Conservation (phyloP, 1,140 invertebrate species). For the Phocides pigmalion region DNA sequence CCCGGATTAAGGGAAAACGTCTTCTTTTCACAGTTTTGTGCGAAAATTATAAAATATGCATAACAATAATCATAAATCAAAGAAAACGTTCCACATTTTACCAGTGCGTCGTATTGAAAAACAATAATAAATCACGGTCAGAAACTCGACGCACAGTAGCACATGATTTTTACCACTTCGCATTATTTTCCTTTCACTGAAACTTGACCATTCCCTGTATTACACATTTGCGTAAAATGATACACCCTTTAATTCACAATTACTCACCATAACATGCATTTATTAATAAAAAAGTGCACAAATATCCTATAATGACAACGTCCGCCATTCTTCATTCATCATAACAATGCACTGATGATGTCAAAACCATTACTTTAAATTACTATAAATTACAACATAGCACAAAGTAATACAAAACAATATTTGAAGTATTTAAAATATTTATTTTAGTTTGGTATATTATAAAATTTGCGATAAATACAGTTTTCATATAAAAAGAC, state of each 20-base stretch:
- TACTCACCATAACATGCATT: conserved; percentile 72
- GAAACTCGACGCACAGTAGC: conserved; percentile 36
- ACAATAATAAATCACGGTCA: conserved; percentile 45
- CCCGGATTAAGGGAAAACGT: neutral
- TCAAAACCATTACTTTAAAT: neutral
- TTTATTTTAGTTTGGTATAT: too few relatives aligned
- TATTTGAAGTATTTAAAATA: too few relatives aligned
- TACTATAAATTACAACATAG: neutral
- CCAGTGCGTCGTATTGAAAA: conserved; percentile 36
- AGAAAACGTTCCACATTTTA: neutral
- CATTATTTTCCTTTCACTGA: neutral
- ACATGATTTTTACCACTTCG: conserved; percentile 31
- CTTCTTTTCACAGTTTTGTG: neutral
- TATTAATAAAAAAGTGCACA: conserved; percentile 81
- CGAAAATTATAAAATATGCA: neutral
- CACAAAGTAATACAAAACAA: neutral
- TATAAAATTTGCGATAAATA: too few relatives aligned
- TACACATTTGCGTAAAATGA: conserved; percentile 23
- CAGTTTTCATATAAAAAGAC: neutral
- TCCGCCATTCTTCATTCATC: conserved; percentile 83
- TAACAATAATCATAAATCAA: neutral
- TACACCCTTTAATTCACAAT: conserved; percentile 34
- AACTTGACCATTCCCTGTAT: conserved; percentile 34
- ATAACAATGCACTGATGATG: conserved; percentile 69
- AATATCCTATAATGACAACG: conserved; percentile 78